A percentile compares a stretch with the other conserved stretches of the same genome.
phyloP scores from a whole-genome alignment of 1,140 invertebrate genomes.

The Scaptodrosophila lebanonensis region DNA sequence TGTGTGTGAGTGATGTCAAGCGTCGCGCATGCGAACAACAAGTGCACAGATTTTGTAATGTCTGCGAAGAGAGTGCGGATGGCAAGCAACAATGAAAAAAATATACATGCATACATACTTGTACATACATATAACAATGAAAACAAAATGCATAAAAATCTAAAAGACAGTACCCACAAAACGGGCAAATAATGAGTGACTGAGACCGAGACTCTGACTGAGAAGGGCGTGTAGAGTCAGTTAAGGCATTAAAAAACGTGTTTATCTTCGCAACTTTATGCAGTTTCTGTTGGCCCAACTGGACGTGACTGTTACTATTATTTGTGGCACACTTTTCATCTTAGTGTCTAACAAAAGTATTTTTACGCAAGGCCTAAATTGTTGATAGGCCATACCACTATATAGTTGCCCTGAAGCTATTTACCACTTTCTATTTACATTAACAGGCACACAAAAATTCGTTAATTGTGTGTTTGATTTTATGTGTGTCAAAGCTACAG shows the following conservation, averaged over 20 bases:
- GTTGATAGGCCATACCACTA: constrained; percentile 39
- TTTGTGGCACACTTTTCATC: constrained; percentile 41
- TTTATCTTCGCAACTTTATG: constrained; percentile 26
- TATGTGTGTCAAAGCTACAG: constrained; percentile 4
- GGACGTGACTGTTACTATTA: constrained; percentile 45
- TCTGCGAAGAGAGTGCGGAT: background rate
- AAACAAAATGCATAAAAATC: constrained; percentile 26
- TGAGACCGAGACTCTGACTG: background rate
- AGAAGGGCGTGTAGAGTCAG: constrained; percentile 3
- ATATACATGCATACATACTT: too few species aligned
- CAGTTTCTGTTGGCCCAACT: background rate
- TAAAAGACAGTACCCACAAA: constrained; percentile 4
- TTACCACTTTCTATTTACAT: constrained; percentile 40
- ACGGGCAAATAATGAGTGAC: background rate
- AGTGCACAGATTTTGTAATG: constrained; percentile 8
- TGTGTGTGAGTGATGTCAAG: constrained; percentile 41
- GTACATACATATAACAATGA: constrained; percentile 48
- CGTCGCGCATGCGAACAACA: constrained; percentile 46
- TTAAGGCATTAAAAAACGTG: constrained; percentile 8
- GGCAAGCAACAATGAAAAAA: too few species aligned
- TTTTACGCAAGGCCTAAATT: constrained; percentile 39
- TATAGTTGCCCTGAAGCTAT: too few species aligned
- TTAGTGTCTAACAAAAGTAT: constrained; percentile 9
- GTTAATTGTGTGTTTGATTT: background rate
- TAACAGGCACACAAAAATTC: constrained; percentile 2